phyloP scores from a whole-genome alignment of 1,140 invertebrate species.

The Tribolium madens region DNA sequence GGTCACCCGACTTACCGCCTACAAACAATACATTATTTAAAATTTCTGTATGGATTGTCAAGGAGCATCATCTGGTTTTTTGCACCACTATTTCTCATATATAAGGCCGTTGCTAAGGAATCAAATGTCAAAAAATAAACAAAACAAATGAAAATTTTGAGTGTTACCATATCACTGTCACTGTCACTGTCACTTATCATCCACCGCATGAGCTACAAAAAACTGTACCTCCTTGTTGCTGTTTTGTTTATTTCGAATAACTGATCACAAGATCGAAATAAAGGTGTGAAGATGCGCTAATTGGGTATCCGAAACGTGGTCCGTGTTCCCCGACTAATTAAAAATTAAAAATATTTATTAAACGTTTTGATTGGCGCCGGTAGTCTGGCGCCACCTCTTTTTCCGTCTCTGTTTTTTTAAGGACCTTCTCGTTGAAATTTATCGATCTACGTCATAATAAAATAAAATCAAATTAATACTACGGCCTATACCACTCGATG shows the following conservation, averaged over 20 bases:
- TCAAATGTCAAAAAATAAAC: too few relatives aligned
- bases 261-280: too few relatives aligned
- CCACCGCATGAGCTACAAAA: too few relatives aligned
- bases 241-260: too few relatives aligned
- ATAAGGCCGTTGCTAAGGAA: too few relatives aligned
- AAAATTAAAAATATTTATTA: conserved; percentile 20
- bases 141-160: too few relatives aligned
- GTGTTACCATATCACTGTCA: too few relatives aligned
- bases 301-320: too few relatives aligned
- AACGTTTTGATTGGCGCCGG: conserved; percentile 41
- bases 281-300: too few relatives aligned
- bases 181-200: too few relatives aligned
- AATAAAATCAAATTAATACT: conserved; percentile 44
- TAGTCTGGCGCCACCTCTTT: conserved; percentile 45
- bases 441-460: conserved; percentile 43
- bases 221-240: too few relatives aligned
- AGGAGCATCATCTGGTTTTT: conserved; percentile 9
- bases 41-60: conserved; percentile 22
- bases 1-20: conserved; percentile 29
- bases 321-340: background rate
- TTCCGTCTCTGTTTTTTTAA: conserved; percentile 26
- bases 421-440: conserved; percentile 33
- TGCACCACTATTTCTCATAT: conserved; percentile 13
- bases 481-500: conserved; percentile 20
- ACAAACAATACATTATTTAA: conserved; percentile 33